Evolutionary conservation across 2,888 invertebrate genomes (phyloP).

Genomic region (Alcis repandata): DNA sequence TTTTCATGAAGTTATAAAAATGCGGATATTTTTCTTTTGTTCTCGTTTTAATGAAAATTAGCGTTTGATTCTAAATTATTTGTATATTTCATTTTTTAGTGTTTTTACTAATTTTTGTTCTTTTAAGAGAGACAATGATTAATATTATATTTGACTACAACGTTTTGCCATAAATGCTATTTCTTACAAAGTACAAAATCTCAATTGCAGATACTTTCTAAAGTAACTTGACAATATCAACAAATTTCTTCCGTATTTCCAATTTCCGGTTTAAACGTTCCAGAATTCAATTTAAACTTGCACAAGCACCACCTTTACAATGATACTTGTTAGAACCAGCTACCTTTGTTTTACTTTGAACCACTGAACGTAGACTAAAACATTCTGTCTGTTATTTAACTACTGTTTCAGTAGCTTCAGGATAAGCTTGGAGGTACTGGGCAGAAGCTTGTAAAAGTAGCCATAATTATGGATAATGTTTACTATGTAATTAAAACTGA

Average conservation of each 20-base stretch:
- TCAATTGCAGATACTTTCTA: neutral
- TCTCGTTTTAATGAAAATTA: slow-evolving; percentile 9
- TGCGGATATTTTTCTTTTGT: slow-evolving; percentile 11
- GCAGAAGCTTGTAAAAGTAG: too few species aligned
- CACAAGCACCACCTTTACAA: slow-evolving; percentile 35
- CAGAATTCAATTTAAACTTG: slow-evolving; percentile 49
- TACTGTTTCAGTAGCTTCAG: too few species aligned
- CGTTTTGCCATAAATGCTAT: too few species aligned
- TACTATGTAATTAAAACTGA: too few species aligned
- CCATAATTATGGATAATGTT: too few species aligned
- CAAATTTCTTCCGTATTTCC: neutral
- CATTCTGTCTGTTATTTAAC: neutral
- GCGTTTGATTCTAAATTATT: neutral
- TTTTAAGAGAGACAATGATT: too few species aligned
- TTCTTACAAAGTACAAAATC: neutral
- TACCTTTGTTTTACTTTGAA: slow-evolving; percentile 33
- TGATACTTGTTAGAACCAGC: slow-evolving; percentile 26
- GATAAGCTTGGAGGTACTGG: too few species aligned
- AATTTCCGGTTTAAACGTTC: slow-evolving; percentile 31
- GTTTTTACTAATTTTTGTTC: neutral
- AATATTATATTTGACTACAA: too few species aligned
- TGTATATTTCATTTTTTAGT: neutral
- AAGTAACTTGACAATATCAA: slow-evolving; percentile 1
- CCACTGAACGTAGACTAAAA: neutral
- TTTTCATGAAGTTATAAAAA: slow-evolving; percentile 23